phyloP scores from a whole-genome alignment of 2,888 invertebrate genomes.

The Macropis europaea region DNA sequence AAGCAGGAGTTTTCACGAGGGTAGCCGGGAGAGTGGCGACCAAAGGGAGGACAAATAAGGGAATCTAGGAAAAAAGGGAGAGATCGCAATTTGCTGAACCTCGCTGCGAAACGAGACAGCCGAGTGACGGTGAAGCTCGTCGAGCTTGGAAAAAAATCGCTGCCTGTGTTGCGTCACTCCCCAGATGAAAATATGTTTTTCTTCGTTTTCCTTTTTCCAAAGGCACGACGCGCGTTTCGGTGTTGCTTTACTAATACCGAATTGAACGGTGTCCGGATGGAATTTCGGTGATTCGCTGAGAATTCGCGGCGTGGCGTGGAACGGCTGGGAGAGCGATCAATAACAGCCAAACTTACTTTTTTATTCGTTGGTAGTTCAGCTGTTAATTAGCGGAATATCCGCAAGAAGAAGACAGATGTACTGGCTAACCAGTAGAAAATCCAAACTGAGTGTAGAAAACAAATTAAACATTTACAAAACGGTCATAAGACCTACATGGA shows the following conservation, averaged over 20 bases:
- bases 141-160: conserved; percentile 30
- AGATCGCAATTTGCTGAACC: conserved; percentile 61
- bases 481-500: no score
- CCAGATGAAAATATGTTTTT: conserved; percentile 41
- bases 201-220: neutral
- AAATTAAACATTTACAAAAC: neutral
- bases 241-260: conserved; percentile 16
- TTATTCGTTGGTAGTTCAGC: neutral
- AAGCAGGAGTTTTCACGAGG: conserved; percentile 27
- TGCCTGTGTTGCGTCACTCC: conserved; percentile 37
- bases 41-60: conserved; percentile 53
- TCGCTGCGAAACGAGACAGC: conserved; percentile 57
- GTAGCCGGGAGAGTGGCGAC: conserved; percentile 4
- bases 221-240: neutral
- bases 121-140: conserved; percentile 48
- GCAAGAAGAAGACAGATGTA: no score
- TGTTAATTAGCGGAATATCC: conserved; percentile 5
- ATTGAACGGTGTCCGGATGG: conserved; percentile 4
- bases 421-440: no score
- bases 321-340: conserved; percentile 4
- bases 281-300: conserved; percentile 24
- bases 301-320: neutral
- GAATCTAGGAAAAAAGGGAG: conserved; percentile 58
- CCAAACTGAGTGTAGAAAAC: no score
- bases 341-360: conserved; percentile 10